A percentile compares a stretch with the other conserved stretches of the same genome.
Evolutionary conservation across 2,113 vertebrate genomes (phyloP).

Genomic region (Rhinoderma darwinii): DNA sequence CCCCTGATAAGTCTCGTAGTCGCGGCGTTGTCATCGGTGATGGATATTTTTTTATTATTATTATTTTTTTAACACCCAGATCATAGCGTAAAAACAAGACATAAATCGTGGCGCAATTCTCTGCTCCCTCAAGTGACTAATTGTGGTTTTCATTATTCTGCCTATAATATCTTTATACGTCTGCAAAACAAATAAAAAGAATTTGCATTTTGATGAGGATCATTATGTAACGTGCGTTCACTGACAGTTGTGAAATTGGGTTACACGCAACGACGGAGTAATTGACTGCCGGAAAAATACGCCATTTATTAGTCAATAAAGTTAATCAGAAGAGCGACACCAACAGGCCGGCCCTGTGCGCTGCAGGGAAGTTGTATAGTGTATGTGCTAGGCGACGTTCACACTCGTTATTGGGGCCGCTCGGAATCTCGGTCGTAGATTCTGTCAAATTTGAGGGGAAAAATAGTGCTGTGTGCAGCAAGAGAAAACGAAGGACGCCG

Average conservation of each 20-base stretch:
- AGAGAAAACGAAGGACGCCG: too few species aligned
- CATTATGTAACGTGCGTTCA: slow-evolving; percentile 24
- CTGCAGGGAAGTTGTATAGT: slow-evolving; percentile 21
- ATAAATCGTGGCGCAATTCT: not conserved
- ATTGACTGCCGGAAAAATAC: slow-evolving; percentile 5
- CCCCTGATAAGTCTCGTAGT: not conserved
- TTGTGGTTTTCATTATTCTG: slow-evolving; percentile 49
- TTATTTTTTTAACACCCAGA: not conserved
- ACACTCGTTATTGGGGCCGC: too few species aligned
- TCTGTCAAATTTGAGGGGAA: too few species aligned
- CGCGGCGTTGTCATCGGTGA: not conserved
- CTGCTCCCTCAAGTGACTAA: slow-evolving; percentile 19
- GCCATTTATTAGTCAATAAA: slow-evolving; percentile 37
- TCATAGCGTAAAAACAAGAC: not conserved
- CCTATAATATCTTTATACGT: slow-evolving; percentile 53
- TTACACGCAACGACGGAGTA: not conserved
- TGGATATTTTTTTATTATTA: not conserved
- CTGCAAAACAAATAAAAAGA: slow-evolving; percentile 38
- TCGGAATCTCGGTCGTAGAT: too few species aligned
- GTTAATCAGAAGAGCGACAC: slow-evolving; percentile 61
- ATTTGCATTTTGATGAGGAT: slow-evolving; percentile 52
- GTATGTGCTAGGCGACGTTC: too few species aligned
- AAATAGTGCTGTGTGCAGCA: too few species aligned
- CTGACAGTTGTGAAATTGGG: slow-evolving; percentile 36
- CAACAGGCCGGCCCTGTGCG: slow-evolving; percentile 27